Percentiles rank a stretch among this genome's conserved stretches.
Conservation (phyloP, 2,888 invertebrate species). For the Latrodectus elegans region DNA sequence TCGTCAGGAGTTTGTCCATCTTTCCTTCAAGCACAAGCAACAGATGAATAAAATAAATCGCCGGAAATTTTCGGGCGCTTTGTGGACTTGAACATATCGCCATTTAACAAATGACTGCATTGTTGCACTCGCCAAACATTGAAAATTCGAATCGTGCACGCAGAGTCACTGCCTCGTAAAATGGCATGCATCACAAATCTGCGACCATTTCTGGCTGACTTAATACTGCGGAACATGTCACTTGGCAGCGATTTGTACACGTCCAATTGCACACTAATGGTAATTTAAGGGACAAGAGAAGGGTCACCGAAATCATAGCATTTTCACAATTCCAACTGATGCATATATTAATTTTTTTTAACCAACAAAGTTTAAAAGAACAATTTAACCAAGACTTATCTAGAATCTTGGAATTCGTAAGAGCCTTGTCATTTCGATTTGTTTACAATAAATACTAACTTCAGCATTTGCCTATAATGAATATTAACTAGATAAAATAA, state of each 20-base stretch:
- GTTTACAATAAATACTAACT: too few species aligned
- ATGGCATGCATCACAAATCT: not conserved
- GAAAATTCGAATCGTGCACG: not conserved
- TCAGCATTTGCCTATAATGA: too few species aligned
- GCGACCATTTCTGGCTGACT: not conserved
- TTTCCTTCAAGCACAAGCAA: not conserved
- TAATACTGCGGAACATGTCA: not conserved
- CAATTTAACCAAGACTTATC: too few species aligned
- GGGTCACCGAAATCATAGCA: too few species aligned
- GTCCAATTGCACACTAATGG: not conserved
- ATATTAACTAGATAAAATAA: too few species aligned
- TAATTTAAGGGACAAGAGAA: too few species aligned
- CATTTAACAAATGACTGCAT: not conserved
- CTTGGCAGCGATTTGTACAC: not conserved
- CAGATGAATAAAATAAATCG: not conserved
- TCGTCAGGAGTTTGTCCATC: not conserved
- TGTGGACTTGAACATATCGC: not conserved
- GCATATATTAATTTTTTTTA: too few species aligned
- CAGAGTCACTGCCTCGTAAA: not conserved
- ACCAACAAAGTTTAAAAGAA: too few species aligned
- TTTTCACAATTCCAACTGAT: too few species aligned
- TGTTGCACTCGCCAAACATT: slow-evolving; percentile 2
- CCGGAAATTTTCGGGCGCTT: not conserved
- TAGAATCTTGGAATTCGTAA: too few species aligned
- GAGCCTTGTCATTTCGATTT: too few species aligned